Evolutionary conservation across 2,888 invertebrate genomes (phyloP), one percentile per base, ranked within the genome.

Genomic region (Watsonalla cultraria): DNA sequence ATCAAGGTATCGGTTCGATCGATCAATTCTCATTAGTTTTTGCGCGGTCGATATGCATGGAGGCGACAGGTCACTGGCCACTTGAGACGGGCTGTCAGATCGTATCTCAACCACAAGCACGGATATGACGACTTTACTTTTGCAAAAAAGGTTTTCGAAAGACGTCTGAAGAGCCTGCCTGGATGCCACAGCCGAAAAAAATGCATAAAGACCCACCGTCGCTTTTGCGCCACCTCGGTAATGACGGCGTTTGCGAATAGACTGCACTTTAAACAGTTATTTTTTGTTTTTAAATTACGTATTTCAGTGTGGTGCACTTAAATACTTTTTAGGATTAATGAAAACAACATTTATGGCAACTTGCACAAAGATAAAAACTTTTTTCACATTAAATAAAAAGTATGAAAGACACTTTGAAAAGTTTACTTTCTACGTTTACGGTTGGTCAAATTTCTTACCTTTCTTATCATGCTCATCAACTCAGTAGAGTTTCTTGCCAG

Each of bases 101-200:
- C 76, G 73, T 79, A 80, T 82, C 84, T 77, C 70, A 69, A 68
- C 58, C 66, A 62, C 54, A 66, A 55, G 64, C 73, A 65, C 69
- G 78, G 78, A 81, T 83, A 80, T 81, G 82, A 83, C 82, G 74
- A 80, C 83, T 79, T 79, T 77, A 76, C 78, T 86, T 86, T 86
- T 84, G 74, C 74, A 65, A 74, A 73, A 78, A 66, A 74, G 62
- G 55, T 66, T 72, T 65, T 72, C 73, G 70, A 82, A 81, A 84
- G 81, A 81, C 74, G 84, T 85, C 84, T 86, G 82, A 84, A 86
- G 85, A 76, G 80, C 55, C 60, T 60, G 75, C 70, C 70, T 62
- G 68, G 65, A 65, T 63, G 75, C 68, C 77, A 62, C 62, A 68
- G 74, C 77, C 78, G 70, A 77, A 84, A 80, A 82, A 83, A 84